Evolutionary conservation across 2,113 vertebrate genomes (phyloP), one percentile per base, ranked within the genome.

Genomic region (Gopherus evgoodei): DNA sequence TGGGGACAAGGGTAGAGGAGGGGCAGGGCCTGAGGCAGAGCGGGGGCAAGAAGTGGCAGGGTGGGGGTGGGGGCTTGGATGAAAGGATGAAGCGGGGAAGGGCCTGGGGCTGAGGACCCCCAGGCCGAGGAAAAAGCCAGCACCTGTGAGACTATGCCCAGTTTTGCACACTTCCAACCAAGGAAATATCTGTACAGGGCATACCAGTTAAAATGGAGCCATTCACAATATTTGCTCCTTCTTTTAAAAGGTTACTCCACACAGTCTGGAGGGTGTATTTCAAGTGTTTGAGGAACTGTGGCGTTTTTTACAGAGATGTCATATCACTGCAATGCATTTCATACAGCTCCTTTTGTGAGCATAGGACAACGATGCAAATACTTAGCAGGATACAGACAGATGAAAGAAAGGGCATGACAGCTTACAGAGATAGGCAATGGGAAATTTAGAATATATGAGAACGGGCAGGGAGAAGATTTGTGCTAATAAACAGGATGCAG

Each of bases 121-220:
- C 13, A 2, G 50, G 50, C 50, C 16, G 50, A 50, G 50, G 50
- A 50, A 50, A 50, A 50, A 50, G 50, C 13, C 14, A 4, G 13
- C 50, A 4, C 50, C 50, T 50, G 50, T 50, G 50, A 95, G n/a
- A 95, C 89, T 95, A 93, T 83, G 6, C 92, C 87, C 86, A 95
- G 82, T 59, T 92, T 35, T 93, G 65, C 82, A 83, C 79, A 21
- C 81, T 92, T 94, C 76, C 62, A 95, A 54, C 21, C 25, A 0
- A 1, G 86, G 81, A 84, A 96, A 94, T 59, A 94, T 38, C 89
- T 54, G 31, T 6, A 85, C 22, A 82, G 84, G 86, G 72, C 42
- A 52, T 88, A 91, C 78, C 24, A 59, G 59, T 44, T 80, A 79
- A 94, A 96, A 81, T 75, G 42, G 50, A 96, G 86, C 81, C 91